Evolutionary conservation across 2,113 vertebrate species (phyloP), one percentile per base, ranked within the genome.

Genomic region (Tylochromis polylepis): DNA sequence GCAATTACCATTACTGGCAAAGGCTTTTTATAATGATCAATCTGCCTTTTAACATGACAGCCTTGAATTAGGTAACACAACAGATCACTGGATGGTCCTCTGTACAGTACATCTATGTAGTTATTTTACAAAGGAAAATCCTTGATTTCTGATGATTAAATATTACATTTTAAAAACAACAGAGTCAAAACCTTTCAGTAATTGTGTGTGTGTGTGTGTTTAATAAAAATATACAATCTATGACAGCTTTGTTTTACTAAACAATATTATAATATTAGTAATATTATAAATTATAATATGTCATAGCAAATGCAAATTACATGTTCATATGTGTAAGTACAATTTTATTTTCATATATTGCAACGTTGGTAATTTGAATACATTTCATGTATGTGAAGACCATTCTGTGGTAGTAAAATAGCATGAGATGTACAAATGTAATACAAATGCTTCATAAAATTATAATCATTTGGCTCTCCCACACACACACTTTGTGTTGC

Each of bases 381-480:
- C 27, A 77, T 77, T 31, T 77, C 16, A 31, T 77, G 27, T 51
- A 8, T 31, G 10, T 31, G 72, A 31, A 77, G 27, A 77, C 72
- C 27, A 31, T 14, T n/a, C 6, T 51, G 27, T 31, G 72, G 72
- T 11, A 77, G 41, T 51, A 31, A 51, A 31, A 77, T 31, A 31
- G 16, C 79, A 88, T 22, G 62, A 67, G 65, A 85, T 22, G 36
- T n/a, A 67, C 18, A 79, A 82, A 89, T 84, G 29, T 60, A 67
- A 60, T 22, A 80, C n/a, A 79, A 78, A 87, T 56, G 83, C 77
- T 80, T 87, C 65, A 85, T 89, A 15, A 88, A 88, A 88, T 84
- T 88, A 53, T 85, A 60, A 88, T n/a, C n/a, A 46, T 55, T 29
- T 82, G 34, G 22, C 57, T 89, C 24, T 79, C 56, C 22, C 58